phyloP scores from a whole-genome alignment of 2,113 vertebrate species.

The Erinaceus europaeus region DNA sequence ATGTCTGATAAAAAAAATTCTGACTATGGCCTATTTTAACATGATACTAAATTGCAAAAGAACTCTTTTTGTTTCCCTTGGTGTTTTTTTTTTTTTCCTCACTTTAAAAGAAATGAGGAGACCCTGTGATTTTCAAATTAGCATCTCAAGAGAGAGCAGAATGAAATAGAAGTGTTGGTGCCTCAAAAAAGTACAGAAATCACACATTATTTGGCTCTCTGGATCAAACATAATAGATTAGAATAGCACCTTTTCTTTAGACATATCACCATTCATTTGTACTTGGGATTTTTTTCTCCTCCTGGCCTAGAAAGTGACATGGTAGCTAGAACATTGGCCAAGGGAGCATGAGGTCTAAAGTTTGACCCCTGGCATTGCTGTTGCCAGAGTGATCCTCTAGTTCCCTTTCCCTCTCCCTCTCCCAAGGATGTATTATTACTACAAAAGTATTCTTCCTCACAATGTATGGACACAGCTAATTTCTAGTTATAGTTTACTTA shows the following conservation, averaged over 20 bases:
- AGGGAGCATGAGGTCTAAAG: too few relatives aligned
- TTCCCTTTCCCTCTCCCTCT: too few relatives aligned
- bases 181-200: neutral
- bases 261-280: neutral
- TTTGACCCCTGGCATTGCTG: too few relatives aligned
- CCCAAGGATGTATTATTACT: too few relatives aligned
- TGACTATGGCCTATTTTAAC: too few relatives aligned
- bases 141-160: neutral
- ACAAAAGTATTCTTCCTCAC: neutral
- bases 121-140: slow-evolving; percentile 52
- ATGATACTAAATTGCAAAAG: neutral
- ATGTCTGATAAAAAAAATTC: too few relatives aligned
- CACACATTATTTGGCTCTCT: neutral
- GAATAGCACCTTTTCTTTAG: neutral
- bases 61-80: too few relatives aligned
- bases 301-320: too few relatives aligned
- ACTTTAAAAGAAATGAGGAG: neutral
- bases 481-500: neutral
- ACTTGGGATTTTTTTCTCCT: too few relatives aligned
- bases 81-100: slow-evolving; percentile 23
- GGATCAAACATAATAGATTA: neutral
- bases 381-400: too few relatives aligned
- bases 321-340: too few relatives aligned
- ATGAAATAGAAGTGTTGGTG: neutral
- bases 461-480: slow-evolving; percentile 16